Conservation (phyloP, 2,888 invertebrate species). For the Noctua janthina region DNA sequence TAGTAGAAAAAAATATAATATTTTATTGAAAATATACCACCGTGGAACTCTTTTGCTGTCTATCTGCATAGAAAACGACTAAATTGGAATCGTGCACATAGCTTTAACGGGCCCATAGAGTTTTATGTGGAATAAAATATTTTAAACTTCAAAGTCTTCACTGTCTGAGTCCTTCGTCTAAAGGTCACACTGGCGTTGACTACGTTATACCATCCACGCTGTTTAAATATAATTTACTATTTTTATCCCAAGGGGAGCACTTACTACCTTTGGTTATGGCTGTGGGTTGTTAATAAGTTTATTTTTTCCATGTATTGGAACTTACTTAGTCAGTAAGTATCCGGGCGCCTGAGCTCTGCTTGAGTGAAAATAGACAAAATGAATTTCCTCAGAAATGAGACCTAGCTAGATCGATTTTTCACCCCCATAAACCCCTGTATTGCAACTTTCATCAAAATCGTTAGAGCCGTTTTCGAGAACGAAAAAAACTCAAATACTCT, state of each 20-base stretch:
- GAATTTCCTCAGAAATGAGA: no score
- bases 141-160: not conserved
- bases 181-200: conserved; percentile 37
- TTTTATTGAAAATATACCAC: no score
- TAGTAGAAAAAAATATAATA: no score
- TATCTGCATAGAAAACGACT: not conserved
- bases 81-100: not conserved
- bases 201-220: conserved; percentile 4
- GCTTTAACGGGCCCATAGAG: not conserved
- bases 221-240: conserved; percentile 50
- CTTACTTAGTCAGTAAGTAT: not conserved
- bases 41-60: not conserved
- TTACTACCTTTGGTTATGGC: not conserved
- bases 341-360: no score
- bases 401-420: no score
- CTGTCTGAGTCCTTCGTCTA: conserved; percentile 8
- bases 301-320: not conserved
- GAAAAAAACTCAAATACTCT: no score
- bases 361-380: no score
- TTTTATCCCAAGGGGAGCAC: conserved; percentile 32
- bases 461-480: no score
- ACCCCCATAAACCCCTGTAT: no score
- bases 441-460: no score
- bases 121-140: not conserved
- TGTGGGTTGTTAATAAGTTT: not conserved